Conservation (phyloP, 1,140 invertebrate genomes). For the Carposina sasakii region DNA sequence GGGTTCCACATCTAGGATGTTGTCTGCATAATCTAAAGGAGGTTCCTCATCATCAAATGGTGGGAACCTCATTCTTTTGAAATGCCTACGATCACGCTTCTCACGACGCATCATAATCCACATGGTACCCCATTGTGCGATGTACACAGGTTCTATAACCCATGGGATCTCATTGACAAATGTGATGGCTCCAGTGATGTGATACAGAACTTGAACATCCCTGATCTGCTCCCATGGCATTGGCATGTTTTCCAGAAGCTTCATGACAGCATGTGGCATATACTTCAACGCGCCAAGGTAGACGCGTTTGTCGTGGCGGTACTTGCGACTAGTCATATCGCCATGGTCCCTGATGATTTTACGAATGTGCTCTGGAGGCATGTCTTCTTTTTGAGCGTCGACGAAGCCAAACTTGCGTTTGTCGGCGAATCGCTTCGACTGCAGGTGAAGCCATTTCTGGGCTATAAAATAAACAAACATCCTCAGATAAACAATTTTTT, state of each 20-base stretch:
- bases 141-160: conserved; percentile 99
- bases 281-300: conserved; percentile 99
- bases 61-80: conserved; percentile 99
- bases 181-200: conserved; percentile 99
- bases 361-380: conserved; percentile 98
- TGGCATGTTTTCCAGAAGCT: conserved; percentile 99
- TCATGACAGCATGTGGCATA: conserved; percentile 99
- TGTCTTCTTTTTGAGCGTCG: conserved; percentile 99
- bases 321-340: conserved; percentile 99
- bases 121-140: conserved; percentile 99
- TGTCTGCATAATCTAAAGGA: conserved; percentile 99
- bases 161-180: conserved; percentile 99
- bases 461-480: too few species aligned
- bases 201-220: conserved; percentile 97
- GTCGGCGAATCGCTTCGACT: conserved; percentile 97
- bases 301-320: conserved; percentile 98
- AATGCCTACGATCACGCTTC: conserved; percentile 98
- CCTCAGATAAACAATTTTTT: too few species aligned
- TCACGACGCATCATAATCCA: conserved; percentile 99
- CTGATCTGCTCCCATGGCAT: conserved; percentile 99
- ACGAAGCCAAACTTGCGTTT: conserved; percentile 99
- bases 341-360: conserved; percentile 99
- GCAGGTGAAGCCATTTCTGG: conserved; percentile 98
- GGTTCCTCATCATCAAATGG: conserved; percentile 99
- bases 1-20: conserved; percentile 98